phyloP scores from a whole-genome alignment of 2,797 vertebrate genomes.

The Meda fulgida region DNA sequence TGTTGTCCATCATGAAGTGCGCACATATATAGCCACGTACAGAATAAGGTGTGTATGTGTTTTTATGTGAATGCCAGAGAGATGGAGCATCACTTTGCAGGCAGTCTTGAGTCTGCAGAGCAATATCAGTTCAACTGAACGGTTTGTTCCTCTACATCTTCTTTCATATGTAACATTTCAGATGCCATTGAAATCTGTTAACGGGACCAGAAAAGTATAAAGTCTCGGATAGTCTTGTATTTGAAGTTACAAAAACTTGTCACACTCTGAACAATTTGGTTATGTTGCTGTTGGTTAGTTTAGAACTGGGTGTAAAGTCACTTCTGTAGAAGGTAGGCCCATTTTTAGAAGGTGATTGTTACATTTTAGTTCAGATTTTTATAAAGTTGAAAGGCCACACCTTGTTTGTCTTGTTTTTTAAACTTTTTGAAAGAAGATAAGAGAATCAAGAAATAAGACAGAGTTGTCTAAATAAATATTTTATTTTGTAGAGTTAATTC shows the following conservation, averaged over 20 bases:
- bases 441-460: not conserved
- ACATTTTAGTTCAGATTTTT: not conserved
- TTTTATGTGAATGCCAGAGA: not conserved
- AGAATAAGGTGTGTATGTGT: not conserved
- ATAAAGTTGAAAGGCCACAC: not conserved
- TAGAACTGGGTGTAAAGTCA: not conserved
- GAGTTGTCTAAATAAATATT: not conserved
- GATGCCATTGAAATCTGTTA: not conserved
- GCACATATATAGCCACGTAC: not conserved
- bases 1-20: conserved; percentile 16
- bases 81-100: not conserved
- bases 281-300: not conserved
- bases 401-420: not conserved
- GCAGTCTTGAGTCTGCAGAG: not conserved
- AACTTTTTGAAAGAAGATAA: not conserved
- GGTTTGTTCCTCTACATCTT: not conserved
- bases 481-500: not conserved
- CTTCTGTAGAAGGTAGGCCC: not conserved
- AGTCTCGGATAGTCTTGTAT: not conserved
- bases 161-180: not conserved
- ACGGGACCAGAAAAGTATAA: not conserved
- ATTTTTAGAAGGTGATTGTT: conserved; percentile 2
- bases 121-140: not conserved
- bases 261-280: not conserved
- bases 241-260: not conserved